A percentile compares a stretch with the other conserved stretches of the same genome.
Conservation (phyloP, 2,797 vertebrate genomes). For the Orestias chungarensis region DNA sequence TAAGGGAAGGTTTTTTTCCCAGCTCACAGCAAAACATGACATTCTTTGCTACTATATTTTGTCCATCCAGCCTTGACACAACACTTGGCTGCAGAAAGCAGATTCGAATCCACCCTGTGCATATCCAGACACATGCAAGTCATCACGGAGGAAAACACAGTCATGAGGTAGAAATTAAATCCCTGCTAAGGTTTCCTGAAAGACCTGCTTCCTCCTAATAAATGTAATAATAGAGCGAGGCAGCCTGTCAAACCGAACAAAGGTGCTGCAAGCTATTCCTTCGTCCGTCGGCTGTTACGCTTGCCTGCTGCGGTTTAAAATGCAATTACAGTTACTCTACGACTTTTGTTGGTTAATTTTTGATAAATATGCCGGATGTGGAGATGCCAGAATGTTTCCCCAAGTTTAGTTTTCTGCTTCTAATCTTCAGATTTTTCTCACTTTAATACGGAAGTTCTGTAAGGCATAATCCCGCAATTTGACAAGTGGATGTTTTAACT, state of each 20-base stretch:
- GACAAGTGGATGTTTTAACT: constrained; percentile 38
- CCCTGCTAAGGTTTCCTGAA: constrained; percentile 52
- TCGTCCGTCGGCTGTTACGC: constrained; percentile 47
- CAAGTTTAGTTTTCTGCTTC: not conserved
- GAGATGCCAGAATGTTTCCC: not conserved
- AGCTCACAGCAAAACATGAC: constrained; percentile 23
- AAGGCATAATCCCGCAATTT: constrained; percentile 28
- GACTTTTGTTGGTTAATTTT: constrained; percentile 1
- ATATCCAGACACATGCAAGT: constrained; percentile 55
- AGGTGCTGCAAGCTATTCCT: constrained; percentile 32
- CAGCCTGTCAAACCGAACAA: constrained; percentile 51
- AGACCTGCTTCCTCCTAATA: constrained; percentile 59
- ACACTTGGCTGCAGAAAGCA: constrained; percentile 14
- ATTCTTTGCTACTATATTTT: constrained; percentile 11
- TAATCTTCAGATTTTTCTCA: not conserved
- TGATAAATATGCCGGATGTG: not conserved
- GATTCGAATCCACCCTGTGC: constrained; percentile 30
- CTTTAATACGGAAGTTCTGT: not conserved
- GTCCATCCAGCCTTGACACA: constrained; percentile 23
- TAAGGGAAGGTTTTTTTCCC: not conserved
- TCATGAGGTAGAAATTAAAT: constrained; percentile 71
- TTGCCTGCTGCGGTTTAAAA: constrained; percentile 31
- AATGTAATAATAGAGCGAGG: constrained; percentile 63
- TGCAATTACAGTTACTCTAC: constrained; percentile 24
- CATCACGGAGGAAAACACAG: constrained; percentile 61